A percentile compares a stretch with the other conserved stretches of the same genome.
These are phyloP conservation scores for Pollachius pollachius DNA, from an alignment of 2,113 vertebrate genomes.

Conservation along the genomic window DNA sequence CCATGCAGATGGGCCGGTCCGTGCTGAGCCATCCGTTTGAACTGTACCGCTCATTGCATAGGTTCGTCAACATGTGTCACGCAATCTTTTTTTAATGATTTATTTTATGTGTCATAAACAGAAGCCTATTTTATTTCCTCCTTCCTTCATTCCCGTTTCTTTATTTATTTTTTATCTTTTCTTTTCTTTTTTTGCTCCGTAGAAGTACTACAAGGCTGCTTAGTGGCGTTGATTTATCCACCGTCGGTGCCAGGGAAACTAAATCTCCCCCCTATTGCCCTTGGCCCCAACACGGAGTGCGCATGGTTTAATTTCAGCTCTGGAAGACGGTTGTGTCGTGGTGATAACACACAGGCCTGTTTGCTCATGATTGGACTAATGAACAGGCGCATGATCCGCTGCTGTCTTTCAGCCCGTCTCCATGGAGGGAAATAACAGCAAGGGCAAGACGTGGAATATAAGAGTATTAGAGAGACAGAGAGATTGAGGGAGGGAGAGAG, in stretches of 20 bases:
- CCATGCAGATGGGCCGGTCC: conserved; percentile 20
- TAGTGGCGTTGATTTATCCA: conserved; percentile 65
- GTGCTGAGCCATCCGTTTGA: conserved; percentile 24
- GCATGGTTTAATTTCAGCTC: conserved; percentile 67
- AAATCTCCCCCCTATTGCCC: conserved; percentile 56
- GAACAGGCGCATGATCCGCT: conserved; percentile 62
- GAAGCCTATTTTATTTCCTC: conserved; percentile 51
- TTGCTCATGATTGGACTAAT: conserved; percentile 70
- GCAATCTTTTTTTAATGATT: not conserved
- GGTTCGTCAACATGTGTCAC: conserved; percentile 48
- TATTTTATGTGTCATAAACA: conserved; percentile 48
- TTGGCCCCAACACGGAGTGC: conserved; percentile 57
- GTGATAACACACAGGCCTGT: conserved; percentile 56
- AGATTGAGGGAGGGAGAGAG: no score
- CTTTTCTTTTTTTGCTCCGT: conserved; percentile 34
- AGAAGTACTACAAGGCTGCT: conserved; percentile 53
- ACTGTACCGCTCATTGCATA: conserved; percentile 37
- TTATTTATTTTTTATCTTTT: conserved; percentile 4
- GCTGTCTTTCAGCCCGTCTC: conserved; percentile 44
- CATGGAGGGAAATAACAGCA: conserved; percentile 23
- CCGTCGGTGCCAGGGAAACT: conserved; percentile 53
- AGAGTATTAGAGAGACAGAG: not conserved
- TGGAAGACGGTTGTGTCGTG: conserved; percentile 60
- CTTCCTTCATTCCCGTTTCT: conserved; percentile 21
- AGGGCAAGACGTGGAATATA: not conserved